phyloP scores from a whole-genome alignment of 2,888 invertebrate species.

The Phrixothrix hirtus region DNA sequence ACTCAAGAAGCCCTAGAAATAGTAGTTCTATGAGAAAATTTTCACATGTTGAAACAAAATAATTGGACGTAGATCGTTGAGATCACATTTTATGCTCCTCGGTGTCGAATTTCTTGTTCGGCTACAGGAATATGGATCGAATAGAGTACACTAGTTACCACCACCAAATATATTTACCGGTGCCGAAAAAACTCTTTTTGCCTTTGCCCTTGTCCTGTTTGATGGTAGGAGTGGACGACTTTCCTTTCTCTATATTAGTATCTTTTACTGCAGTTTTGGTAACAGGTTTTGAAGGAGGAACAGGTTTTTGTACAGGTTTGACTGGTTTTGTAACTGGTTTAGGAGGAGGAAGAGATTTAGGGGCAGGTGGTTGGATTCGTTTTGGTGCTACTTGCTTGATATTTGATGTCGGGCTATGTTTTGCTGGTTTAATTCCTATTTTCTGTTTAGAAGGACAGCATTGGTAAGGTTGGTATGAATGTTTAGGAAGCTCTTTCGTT shows the following conservation, averaged over 20 bases:
- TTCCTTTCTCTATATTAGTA: conserved; percentile 44
- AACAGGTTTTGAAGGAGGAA: conserved; percentile 34
- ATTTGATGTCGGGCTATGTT: conserved; percentile 44
- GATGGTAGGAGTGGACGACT: conserved; percentile 55
- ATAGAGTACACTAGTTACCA: conserved; percentile 60
- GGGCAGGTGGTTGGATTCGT: conserved; percentile 49
- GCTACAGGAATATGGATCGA: conserved; percentile 45
- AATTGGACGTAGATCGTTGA: conserved; percentile 34
- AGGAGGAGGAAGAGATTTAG: conserved; percentile 56
- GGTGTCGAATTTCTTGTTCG: conserved; percentile 49
- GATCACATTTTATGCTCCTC: conserved; percentile 40
- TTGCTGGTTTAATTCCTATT: conserved; percentile 52
- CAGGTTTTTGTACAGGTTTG: neutral
- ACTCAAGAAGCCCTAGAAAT: conserved; percentile 44
- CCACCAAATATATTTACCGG: conserved; percentile 83
- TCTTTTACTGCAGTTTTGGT: conserved; percentile 9
- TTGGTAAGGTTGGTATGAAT: conserved; percentile 86
- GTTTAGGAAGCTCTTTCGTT: conserved; percentile 75
- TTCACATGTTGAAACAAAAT: conserved; percentile 27
- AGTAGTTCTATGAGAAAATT: conserved; percentile 37
- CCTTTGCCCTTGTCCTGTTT: conserved; percentile 62
- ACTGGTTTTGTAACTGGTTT: conserved; percentile 40
- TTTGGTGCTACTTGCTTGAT: conserved; percentile 36
- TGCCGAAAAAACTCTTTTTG: conserved; percentile 83
- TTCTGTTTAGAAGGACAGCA: conserved; percentile 87